Evolutionary conservation across 1,140 invertebrate genomes (phyloP), one percentile per base, ranked within the genome.

Genomic region (Panagrolaimus sp.): DNA sequence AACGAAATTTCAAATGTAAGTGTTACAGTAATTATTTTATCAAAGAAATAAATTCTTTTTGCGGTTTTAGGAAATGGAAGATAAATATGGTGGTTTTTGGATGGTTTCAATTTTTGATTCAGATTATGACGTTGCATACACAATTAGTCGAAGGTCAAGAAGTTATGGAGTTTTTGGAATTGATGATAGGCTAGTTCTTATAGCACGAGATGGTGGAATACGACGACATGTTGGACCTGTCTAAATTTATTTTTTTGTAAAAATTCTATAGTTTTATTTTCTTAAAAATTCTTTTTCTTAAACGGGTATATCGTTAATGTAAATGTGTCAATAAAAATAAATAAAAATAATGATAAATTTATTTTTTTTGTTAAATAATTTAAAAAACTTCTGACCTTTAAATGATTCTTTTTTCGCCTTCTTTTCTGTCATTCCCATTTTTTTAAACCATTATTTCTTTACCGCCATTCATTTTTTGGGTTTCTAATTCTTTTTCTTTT

Each of bases 71-170:
- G 52, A 58, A 14, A 58, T 58, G 52, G 52, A 58, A 58, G 28
- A 58, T 5, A 28, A 21, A 1, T 58, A 26, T 8, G 52, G 52
- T 28, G 52, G 52, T 5, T 58, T 26, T 58, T 58, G 52, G 52
- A 58, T 58, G 52, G 52, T 58, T 21, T 21, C 52, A 21, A 58
- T 58, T 21, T 58, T 58, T 28, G 52, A 58, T 28, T 26, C 52
- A 12, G 52, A 58, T 28, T 58, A 58, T 28, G 52, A 58, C 5
- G 52, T 28, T 3, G 52, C 52, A 26, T 58, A 58, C 17, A 58
- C 52, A 24, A 58, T 58, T 12, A 58, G 21, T 28, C 52, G 52
- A 21, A 58, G 52, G 8, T 58, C 52, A 8, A 58, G 28, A 10
- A 58, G 28, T 17, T 58, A 58, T 28, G 52, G 52, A 12, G 14